Evolutionary conservation across 2,888 invertebrate species (phyloP).

Genomic region (Achlya flavicornis): DNA sequence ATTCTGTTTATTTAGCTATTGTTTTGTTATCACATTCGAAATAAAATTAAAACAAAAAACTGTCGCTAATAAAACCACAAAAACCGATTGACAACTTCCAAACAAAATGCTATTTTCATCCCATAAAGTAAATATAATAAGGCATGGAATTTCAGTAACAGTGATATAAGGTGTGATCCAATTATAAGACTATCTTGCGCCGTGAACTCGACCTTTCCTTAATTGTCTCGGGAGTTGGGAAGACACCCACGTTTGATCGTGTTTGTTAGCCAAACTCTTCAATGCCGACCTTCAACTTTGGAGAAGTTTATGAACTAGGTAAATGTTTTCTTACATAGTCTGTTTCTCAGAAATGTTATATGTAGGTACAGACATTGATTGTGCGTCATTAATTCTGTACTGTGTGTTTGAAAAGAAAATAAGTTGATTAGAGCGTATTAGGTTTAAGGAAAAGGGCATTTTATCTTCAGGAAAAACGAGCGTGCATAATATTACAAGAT

Average conservation of each 20-base stretch:
- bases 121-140: neutral
- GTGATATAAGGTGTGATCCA: neutral
- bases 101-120: neutral
- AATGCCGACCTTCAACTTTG: neutral
- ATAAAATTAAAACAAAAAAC: neutral
- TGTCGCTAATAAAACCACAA: neutral
- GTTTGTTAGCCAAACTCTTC: neutral
- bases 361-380: neutral
- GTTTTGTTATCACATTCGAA: neutral
- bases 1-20: neutral
- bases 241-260: neutral
- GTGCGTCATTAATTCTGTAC: neutral
- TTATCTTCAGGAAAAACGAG: neutral
- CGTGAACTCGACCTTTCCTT: constrained; percentile 14
- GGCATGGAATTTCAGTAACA: neutral
- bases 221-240: neutral
- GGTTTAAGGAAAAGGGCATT: neutral
- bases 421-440: neutral
- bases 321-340: neutral
- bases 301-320: neutral
- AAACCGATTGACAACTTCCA: neutral
- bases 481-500: no score
- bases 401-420: neutral
- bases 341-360: neutral
- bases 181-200: neutral